These are phyloP conservation scores for Speoplatyrhinus poulsoni DNA, from an alignment of 2,113 vertebrate genomes.

Conservation along the genomic window DNA sequence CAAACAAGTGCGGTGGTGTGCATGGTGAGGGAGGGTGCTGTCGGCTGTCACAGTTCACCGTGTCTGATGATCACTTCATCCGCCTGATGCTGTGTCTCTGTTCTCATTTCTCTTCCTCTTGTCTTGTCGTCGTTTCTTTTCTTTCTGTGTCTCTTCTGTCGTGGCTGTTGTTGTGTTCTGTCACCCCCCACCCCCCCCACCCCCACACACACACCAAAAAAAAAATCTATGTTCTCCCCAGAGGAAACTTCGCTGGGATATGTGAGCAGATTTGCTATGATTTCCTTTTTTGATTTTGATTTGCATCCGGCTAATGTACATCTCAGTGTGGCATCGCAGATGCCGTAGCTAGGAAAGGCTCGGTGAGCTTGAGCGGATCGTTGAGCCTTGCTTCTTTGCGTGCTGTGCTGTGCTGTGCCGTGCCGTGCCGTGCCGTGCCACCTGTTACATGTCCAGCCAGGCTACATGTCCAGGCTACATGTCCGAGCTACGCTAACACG, in stretches of 20 bases:
- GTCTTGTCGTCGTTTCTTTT: conserved; percentile 62
- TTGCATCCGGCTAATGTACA: conserved; percentile 63
- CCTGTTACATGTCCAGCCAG: conserved; percentile 10
- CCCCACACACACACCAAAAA: not conserved
- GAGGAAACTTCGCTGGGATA: conserved; percentile 99
- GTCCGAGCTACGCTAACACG: conserved; percentile 9
- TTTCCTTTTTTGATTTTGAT: conserved; percentile 64
- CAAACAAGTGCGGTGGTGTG: not conserved
- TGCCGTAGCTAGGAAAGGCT: not conserved
- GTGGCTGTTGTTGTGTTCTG: conserved; percentile 67
- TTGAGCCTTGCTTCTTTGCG: conserved; percentile 30
- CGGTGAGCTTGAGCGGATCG: conserved; percentile 30
- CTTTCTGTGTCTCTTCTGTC: conserved; percentile 48
- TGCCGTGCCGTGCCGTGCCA: too few species aligned
- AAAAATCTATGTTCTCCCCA: conserved; percentile 69
- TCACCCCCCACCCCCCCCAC: not conserved
- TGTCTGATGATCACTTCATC: conserved; percentile 52
- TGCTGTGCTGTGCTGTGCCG: not conserved
- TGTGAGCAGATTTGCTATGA: conserved; percentile 87
- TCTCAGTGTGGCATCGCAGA: conserved; percentile 44
- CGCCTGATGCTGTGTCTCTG: conserved; percentile 70
- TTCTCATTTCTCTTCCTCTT: conserved; percentile 66
- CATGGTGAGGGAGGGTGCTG: conserved; percentile 14
- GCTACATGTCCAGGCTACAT: conserved; percentile 6
- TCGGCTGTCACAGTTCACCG: conserved; percentile 63